phyloP scores from a whole-genome alignment of 2,888 invertebrate genomes.

The Seladonia tumulorum region DNA sequence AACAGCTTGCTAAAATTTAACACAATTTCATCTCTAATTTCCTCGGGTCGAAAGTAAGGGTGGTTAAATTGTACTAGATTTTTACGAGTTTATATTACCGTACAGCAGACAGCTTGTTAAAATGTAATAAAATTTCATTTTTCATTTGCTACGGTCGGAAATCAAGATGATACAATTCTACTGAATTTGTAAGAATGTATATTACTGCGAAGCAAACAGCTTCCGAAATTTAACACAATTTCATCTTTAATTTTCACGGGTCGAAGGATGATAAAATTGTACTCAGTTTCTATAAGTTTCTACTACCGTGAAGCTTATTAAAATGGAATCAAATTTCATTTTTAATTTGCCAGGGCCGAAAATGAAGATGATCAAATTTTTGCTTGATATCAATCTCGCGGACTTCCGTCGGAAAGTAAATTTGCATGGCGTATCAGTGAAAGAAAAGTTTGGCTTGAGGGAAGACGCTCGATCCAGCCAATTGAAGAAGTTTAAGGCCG shows the following conservation, averaged over 20 bases:
- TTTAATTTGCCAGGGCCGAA: neutral
- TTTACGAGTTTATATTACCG: neutral
- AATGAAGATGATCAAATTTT: neutral
- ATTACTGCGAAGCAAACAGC: neutral
- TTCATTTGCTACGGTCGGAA: neutral
- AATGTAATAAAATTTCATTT: neutral
- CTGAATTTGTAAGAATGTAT: neutral
- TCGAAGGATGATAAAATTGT: neutral
- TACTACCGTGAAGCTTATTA: neutral
- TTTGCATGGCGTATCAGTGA: neutral
- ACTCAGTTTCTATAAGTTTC: neutral
- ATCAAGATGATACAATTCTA: neutral
- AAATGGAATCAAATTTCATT: neutral
- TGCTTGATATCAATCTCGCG: neutral
- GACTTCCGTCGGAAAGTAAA: neutral
- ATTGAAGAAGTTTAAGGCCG: neutral
- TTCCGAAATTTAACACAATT: neutral
- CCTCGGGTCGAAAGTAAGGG: neutral
- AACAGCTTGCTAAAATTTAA: neutral
- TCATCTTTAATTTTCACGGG: neutral
- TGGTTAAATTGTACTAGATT: neutral
- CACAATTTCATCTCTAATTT: neutral
- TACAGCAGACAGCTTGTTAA: neutral
- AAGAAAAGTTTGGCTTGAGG: neutral
- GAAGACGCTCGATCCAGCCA: neutral